These are phyloP conservation scores for Parambassis ranga DNA, from an alignment of 2,797 vertebrate genomes.

Conservation along the genomic window DNA sequence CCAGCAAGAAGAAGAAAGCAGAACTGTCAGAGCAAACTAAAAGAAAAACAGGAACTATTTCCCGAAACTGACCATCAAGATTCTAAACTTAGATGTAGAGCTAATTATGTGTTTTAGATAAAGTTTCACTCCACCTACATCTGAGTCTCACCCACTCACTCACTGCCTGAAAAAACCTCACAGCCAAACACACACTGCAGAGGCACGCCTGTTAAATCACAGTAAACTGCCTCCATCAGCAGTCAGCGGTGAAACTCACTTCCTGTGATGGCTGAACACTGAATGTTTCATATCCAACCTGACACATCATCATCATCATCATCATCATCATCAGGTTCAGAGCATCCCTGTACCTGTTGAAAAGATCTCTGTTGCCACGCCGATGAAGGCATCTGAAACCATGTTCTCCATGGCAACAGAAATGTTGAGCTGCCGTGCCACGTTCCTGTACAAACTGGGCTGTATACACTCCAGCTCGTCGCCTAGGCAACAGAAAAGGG, in stretches of 20 bases:
- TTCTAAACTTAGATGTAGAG: neutral
- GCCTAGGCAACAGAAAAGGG: slow-evolving; percentile 74
- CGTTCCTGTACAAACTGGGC: slow-evolving; percentile 90
- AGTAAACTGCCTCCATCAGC: slow-evolving; percentile 22
- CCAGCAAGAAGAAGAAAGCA: too few relatives aligned
- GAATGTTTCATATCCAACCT: neutral
- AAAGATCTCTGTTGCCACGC: slow-evolving; percentile 92
- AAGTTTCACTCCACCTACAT: slow-evolving; percentile 29
- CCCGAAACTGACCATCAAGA: too few relatives aligned
- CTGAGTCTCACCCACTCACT: slow-evolving; percentile 22
- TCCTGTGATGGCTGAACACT: slow-evolving; percentile 13
- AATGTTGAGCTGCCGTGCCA: slow-evolving; percentile 92
- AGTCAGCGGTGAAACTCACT: slow-evolving; percentile 11
- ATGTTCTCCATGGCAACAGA: slow-evolving; percentile 88
- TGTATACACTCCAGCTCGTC: slow-evolving; percentile 95
- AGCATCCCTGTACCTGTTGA: slow-evolving; percentile 83
- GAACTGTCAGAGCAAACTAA: too few relatives aligned
- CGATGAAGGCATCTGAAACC: slow-evolving; percentile 93
- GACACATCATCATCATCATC: neutral
- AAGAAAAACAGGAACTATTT: too few relatives aligned
- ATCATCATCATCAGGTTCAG: neutral
- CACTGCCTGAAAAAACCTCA: slow-evolving; percentile 4
- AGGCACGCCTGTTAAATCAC: slow-evolving; percentile 6
- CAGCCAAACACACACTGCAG: neutral
- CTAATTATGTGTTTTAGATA: slow-evolving; percentile 14